These are phyloP conservation scores for Caracal caracal DNA, from an alignment of 2,113 vertebrate genomes.

Conservation along the genomic window DNA sequence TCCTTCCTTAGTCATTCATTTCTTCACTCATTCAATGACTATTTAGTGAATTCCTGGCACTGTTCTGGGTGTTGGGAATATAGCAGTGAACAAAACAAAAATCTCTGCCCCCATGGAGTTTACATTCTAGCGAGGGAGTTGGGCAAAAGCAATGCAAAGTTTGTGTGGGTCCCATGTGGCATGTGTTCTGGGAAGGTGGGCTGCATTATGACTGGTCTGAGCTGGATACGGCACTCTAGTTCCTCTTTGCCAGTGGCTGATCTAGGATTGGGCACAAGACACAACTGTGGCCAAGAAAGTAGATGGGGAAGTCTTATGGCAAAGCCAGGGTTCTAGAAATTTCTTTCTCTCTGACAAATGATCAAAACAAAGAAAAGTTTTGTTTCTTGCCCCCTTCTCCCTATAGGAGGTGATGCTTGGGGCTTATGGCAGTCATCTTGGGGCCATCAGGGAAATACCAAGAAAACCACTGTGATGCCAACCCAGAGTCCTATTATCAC, in stretches of 20 bases:
- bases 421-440: not conserved
- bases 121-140: not conserved
- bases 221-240: rapidly evolving
- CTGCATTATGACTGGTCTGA: not conserved
- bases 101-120: not conserved
- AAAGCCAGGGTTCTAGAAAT: not conserved
- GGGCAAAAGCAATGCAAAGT: not conserved
- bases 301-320: not conserved
- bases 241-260: not conserved
- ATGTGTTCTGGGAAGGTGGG: not conserved
- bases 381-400: not conserved
- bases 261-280: not conserved
- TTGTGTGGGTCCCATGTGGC: not conserved
- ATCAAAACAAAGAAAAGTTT: not conserved
- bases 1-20: not conserved
- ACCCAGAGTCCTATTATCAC: not conserved
- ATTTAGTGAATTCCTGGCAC: not conserved
- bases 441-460: not conserved
- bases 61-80: not conserved
- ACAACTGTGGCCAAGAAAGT: not conserved
- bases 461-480: not conserved
- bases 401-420: not conserved
- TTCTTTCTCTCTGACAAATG: not conserved
- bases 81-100: not conserved
- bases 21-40: not conserved